Percentiles rank a stretch among this genome's conserved stretches.
These are phyloP conservation scores for Enteromius paludinosus DNA, from an alignment of 2,797 vertebrate species.

Conservation along the genomic window DNA sequence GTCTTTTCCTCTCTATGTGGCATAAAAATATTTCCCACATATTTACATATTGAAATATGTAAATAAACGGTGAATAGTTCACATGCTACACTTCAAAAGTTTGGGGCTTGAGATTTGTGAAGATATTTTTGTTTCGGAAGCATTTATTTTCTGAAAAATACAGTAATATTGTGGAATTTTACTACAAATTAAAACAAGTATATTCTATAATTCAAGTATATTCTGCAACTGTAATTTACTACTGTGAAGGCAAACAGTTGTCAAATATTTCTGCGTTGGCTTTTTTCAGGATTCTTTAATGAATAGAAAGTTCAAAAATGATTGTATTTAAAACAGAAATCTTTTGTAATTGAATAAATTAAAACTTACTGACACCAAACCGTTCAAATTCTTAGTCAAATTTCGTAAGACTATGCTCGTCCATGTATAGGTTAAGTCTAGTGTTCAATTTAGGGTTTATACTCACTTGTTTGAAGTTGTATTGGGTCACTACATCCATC, in stretches of 20 bases:
- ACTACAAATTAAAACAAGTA: neutral
- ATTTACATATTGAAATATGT: conserved; percentile 2
- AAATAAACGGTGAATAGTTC: neutral
- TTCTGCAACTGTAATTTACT: neutral
- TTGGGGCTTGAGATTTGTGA: neutral
- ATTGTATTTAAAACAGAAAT: neutral
- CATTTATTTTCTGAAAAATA: neutral
- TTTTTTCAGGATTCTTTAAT: neutral
- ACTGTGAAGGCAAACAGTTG: neutral
- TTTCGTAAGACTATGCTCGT: neutral
- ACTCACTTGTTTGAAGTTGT: conserved; percentile 44
- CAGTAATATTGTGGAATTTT: neutral
- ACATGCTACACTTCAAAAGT: neutral
- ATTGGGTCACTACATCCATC: conserved; percentile 57
- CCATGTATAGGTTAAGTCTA: neutral
- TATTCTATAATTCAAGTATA: neutral
- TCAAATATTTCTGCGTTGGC: neutral
- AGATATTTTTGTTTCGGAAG: neutral
- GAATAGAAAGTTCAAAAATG: too few species aligned
- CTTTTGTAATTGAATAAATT: neutral
- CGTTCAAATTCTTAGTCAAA: neutral
- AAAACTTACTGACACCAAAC: neutral
- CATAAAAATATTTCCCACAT: neutral
- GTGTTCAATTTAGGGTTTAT: neutral
- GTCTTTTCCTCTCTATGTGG: neutral